Conservation (phyloP, 1,140 invertebrate species). For the Cotesia chilonis region DNA sequence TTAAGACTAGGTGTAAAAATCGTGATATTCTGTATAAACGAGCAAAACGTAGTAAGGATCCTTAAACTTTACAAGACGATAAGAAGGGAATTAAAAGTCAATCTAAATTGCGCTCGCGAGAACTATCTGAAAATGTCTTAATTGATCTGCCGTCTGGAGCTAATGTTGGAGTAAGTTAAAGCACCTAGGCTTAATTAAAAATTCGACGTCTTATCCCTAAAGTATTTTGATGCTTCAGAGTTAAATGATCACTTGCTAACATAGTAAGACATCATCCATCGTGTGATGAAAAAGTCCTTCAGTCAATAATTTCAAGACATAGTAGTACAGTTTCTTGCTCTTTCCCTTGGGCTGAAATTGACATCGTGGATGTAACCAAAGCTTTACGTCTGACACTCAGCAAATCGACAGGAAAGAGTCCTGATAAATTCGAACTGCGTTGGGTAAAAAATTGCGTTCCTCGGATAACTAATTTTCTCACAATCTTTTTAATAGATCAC, state of each 20-base stretch:
- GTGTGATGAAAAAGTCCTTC: not conserved
- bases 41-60: too few relatives aligned
- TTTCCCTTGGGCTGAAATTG: not conserved
- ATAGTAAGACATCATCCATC: not conserved
- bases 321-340: not conserved
- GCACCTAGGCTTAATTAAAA: not conserved
- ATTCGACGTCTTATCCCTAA: not conserved
- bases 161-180: not conserved
- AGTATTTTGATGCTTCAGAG: not conserved
- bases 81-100: too few relatives aligned
- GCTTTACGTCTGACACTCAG: too few relatives aligned
- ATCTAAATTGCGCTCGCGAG: too few relatives aligned
- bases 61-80: too few relatives aligned
- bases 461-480: not conserved
- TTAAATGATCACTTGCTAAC: not conserved
- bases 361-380: not conserved
- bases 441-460: not conserved
- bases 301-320: not conserved
- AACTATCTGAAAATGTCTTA: too few relatives aligned
- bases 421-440: not conserved
- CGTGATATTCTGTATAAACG: too few relatives aligned
- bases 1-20: too few relatives aligned
- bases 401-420: not conserved
- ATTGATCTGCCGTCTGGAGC: too few relatives aligned
- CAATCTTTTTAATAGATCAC: not conserved